These are phyloP conservation scores for Thomomys bottae DNA, from an alignment of 2,113 vertebrate genomes.

Conservation along the genomic window DNA sequence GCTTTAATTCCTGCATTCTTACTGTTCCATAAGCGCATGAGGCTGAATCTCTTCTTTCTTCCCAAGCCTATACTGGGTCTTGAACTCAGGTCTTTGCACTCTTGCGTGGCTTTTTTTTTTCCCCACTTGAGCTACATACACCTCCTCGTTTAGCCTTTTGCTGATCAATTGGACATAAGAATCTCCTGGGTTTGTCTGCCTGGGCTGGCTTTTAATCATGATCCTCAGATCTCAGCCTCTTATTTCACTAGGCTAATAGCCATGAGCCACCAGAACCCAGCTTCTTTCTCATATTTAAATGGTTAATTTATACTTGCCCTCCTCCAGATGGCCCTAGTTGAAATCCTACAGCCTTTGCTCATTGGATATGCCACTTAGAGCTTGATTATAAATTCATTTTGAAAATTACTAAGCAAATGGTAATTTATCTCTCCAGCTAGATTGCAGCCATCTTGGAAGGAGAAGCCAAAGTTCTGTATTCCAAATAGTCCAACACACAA, in stretches of 20 bases:
- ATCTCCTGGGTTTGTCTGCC: no score
- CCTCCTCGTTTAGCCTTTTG: no score
- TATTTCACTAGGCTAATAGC: no score
- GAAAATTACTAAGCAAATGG: not conserved
- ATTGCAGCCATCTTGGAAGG: not conserved
- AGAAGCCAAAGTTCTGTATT: not conserved
- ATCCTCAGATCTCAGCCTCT: no score
- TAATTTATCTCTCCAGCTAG: not conserved
- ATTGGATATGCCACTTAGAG: not conserved
- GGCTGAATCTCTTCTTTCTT: no score
- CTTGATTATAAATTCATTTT: constrained; percentile 16
- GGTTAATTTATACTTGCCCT: constrained; percentile 1
- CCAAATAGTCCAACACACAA: not conserved
- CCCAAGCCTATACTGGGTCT: no score
- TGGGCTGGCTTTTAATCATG: no score
- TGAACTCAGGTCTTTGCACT: no score
- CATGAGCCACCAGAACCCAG: no score
- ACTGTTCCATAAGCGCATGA: not conserved
- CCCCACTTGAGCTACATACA: no score
- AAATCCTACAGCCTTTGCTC: not conserved
- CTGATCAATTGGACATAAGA: no score
- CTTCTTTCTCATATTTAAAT: constrained; percentile 27
- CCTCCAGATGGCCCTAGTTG: not conserved
- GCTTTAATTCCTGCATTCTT: not conserved
- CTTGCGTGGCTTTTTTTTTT: no score